A percentile compares a stretch with the other conserved stretches of the same genome.
Conservation (phyloP, 2,888 invertebrate species). For the Volucella inanis region DNA sequence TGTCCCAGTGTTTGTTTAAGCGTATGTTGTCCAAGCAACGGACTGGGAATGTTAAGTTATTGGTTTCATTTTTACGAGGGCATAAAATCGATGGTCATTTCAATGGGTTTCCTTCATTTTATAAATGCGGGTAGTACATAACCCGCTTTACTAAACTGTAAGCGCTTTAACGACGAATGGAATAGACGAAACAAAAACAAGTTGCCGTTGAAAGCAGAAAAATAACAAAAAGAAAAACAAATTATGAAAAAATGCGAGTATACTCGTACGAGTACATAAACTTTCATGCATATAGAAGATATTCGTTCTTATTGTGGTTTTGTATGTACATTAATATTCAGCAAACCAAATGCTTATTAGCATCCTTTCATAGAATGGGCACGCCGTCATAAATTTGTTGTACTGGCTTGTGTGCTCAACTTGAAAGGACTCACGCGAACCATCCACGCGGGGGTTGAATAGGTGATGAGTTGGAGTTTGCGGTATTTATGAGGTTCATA, state of each 20-base stretch:
- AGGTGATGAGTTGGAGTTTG: slow-evolving; percentile 33
- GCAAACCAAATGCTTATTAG: slow-evolving; percentile 72
- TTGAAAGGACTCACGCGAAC: slow-evolving; percentile 42
- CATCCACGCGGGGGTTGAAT: slow-evolving; percentile 7
- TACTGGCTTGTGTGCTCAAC: slow-evolving; percentile 44
- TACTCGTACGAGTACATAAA: too few species aligned
- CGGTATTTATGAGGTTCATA: slow-evolving; percentile 65
- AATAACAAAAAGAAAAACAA: slow-evolving; percentile 8
- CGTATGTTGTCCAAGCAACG: slow-evolving; percentile 12
- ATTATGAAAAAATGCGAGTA: slow-evolving; percentile 21
- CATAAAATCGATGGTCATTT: slow-evolving; percentile 73
- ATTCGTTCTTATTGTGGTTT: slow-evolving; percentile 54
- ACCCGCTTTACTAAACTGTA: slow-evolving; percentile 70
- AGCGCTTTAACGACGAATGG: slow-evolving; percentile 62
- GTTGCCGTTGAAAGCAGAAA: neutral
- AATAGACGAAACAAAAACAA: slow-evolving; percentile 44
- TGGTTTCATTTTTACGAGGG: slow-evolving; percentile 69
- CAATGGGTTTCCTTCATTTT: slow-evolving; percentile 58
- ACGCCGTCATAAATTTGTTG: slow-evolving; percentile 64
- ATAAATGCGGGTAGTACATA: slow-evolving; percentile 66
- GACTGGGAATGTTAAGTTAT: slow-evolving; percentile 39
- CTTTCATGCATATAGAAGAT: neutral
- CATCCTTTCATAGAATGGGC: slow-evolving; percentile 63
- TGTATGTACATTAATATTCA: slow-evolving; percentile 72
- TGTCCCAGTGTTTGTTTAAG: slow-evolving; percentile 51